Conservation (phyloP, 2,888 invertebrate genomes). For the Ischnura elegans region DNA sequence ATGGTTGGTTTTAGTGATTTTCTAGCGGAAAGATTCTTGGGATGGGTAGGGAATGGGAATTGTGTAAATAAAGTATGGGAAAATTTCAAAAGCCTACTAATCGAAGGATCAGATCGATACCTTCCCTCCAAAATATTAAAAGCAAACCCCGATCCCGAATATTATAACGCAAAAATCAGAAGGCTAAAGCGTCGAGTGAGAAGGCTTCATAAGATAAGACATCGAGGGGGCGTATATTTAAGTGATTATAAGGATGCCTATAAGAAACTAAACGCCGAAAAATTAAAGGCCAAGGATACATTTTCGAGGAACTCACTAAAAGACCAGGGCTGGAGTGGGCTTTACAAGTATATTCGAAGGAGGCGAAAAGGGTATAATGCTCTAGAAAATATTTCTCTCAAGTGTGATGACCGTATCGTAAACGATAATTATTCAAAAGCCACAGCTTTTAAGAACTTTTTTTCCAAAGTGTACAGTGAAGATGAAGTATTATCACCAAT, state of each 20-base stretch:
- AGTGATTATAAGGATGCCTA: neutral
- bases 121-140: neutral
- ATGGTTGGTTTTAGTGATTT: slow-evolving; percentile 29
- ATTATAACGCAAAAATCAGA: neutral
- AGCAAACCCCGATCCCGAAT: neutral
- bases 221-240: neutral
- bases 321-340: neutral
- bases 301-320: neutral
- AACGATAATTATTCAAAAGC: too few relatives aligned
- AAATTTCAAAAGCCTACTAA: slow-evolving; percentile 2
- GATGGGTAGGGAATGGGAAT: neutral
- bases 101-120: neutral
- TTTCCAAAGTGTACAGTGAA: neutral
- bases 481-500: neutral
- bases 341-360: neutral
- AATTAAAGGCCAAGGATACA: neutral
- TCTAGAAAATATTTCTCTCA: neutral
- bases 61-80: neutral
- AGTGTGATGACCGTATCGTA: neutral
- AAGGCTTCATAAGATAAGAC: neutral
- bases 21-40: neutral
- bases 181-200: neutral
- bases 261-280: neutral
- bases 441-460: neutral
- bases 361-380: neutral